phyloP scores from a whole-genome alignment of 2,797 vertebrate species.

The Microcaecilia unicolor region DNA sequence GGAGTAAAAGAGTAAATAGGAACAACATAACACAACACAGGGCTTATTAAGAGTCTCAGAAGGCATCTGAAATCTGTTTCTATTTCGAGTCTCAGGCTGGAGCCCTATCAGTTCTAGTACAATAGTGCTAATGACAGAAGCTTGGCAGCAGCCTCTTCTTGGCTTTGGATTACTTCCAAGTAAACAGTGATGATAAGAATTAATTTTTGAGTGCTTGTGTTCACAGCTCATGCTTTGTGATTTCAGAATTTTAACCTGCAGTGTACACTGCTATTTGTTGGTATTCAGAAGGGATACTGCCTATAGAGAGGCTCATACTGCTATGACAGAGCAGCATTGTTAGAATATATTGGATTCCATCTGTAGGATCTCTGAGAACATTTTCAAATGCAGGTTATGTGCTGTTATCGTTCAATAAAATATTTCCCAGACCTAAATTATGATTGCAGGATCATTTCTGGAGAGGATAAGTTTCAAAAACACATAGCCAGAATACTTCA shows the following conservation, averaged over 20 bases:
- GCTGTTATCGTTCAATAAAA: too few species aligned
- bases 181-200: slow-evolving; percentile 1
- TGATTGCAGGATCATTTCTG: background rate
- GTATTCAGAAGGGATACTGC: background rate
- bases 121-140: background rate
- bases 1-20: too few species aligned
- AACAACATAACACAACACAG: too few species aligned
- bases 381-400: too few species aligned
- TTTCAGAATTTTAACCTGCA: slow-evolving; percentile 1
- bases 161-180: background rate
- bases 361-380: too few species aligned
- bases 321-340: background rate
- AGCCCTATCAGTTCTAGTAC: background rate
- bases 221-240: background rate
- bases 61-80: too few species aligned
- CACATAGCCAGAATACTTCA: too few species aligned
- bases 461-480: too few species aligned
- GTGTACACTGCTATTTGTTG: background rate
- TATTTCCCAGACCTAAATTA: background rate
- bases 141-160: slow-evolving; percentile 3
- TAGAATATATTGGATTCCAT: too few species aligned
- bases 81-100: rapidly evolving
- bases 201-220: slow-evolving; percentile 3
- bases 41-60: too few species aligned
- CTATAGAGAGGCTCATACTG: background rate